Base-by-base conservation (phyloP, 2,888 invertebrate genomes). In the Venusia cambrica region DNA sequence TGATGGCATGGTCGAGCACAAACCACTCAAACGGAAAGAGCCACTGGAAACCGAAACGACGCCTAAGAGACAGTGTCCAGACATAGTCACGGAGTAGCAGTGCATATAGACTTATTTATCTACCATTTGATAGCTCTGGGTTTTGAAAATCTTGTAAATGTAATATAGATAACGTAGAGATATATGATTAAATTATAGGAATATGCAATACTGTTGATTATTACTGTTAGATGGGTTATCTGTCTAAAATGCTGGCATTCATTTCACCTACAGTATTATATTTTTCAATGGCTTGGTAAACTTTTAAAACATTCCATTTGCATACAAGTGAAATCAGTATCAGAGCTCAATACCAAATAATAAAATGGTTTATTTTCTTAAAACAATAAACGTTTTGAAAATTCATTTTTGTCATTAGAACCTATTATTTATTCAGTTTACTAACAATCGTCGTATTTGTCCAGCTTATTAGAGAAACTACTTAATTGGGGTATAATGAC, bases 271-370 rank as follows among this genome's bases (percentile, higher is more conserved):
- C 54, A 58, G 51, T 59, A 53, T 62, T 62, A 32, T 19, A 48
- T 47, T 47, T 40, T 54, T 41, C 54, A 43, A 54, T 48, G 31
- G 52, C 54, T 62, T 55, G 52, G 58, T 56, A 54, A 57, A 63
- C 54, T 53, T 50, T 54, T 47, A 51, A 26, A 54, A 80, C 83
- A 84, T 84, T 84, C 83, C 81, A 83, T 63, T 62, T 43, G 46
- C 62, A n/a, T 63, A 61, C 57, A 62, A 59, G 57, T 50, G 45
- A 58, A 62, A 56, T 50, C 55, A 60, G 53, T 63, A 69, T 74
- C 73, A 58, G 67, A 73, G 78, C 77, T 75, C 72, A 70, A 67
- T 75, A 79, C 81, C 84, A 84, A 83, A 83, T 77, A 78, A 55
- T 67, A 64, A 73, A 74, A 69, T 75, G 71, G 70, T 71, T 73